Conservation (phyloP, 2,888 invertebrate species). For the Boloria euphrosyne region DNA sequence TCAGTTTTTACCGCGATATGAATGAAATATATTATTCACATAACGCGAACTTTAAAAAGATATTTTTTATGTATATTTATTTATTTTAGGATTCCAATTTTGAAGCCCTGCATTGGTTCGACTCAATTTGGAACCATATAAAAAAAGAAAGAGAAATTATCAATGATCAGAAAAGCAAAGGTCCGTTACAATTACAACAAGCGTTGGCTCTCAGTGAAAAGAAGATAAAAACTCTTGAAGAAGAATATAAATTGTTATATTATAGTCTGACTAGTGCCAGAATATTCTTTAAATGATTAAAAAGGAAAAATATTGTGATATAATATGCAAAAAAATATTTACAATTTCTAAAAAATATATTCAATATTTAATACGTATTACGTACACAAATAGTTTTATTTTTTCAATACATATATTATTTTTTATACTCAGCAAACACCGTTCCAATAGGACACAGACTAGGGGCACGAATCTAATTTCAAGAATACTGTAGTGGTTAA, state of each 20-base stretch:
- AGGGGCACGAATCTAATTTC: too few species aligned
- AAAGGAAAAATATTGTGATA: background rate
- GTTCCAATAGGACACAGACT: too few species aligned
- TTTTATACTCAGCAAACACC: too few species aligned
- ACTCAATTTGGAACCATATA: slow-evolving; percentile 90
- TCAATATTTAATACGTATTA: too few species aligned
- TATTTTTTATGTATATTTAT: background rate
- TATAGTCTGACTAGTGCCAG: slow-evolving; percentile 96
- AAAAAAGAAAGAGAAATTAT: slow-evolving; percentile 82
- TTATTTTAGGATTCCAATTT: slow-evolving; percentile 86
- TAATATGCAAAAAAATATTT: too few species aligned
- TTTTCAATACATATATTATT: too few species aligned
- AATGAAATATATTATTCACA: too few species aligned
- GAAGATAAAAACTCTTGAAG: slow-evolving; percentile 86
- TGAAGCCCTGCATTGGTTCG: slow-evolving; percentile 97
- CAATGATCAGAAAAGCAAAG: slow-evolving; percentile 84
- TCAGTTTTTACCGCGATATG: too few species aligned
- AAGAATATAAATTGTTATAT: slow-evolving; percentile 95
- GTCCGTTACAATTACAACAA: slow-evolving; percentile 95
- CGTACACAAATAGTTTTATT: too few species aligned
- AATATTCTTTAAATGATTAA: slow-evolving; percentile 91
- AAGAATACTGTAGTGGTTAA: too few species aligned
- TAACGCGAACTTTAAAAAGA: too few species aligned
- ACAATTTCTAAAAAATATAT: too few species aligned
- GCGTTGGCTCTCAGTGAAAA: slow-evolving; percentile 94